Base-by-base conservation (phyloP, 2,888 invertebrate genomes). In the Conistra vaccinii region DNA sequence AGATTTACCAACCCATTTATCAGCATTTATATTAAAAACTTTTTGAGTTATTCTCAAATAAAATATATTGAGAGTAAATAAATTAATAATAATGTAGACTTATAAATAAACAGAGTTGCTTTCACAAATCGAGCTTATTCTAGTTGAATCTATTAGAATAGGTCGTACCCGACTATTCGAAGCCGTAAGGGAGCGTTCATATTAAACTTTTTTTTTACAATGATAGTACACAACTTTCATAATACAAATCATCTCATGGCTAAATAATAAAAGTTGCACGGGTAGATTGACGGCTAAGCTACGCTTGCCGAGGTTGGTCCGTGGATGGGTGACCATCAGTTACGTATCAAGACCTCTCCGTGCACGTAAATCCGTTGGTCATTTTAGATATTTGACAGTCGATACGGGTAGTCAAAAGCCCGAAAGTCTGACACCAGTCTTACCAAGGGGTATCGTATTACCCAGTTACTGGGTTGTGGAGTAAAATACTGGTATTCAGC, bases 81-180 rank as follows among this genome's bases (percentile, higher is more conserved):
- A 83, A 84, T 80, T 77, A 83, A 85, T 80, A 78, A 72, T 73
- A 76, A 32, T 51, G 17, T 29, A 45, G 26, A 73, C 78, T 85
- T 80, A 81, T 81, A 90, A 86, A 90, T 90, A 91, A 91, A 91
- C 91, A 91, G 87, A 91, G 89, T 87, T 85, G 81, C 85, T 79
- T 89, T 85, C 81, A 84, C 80, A 89, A 88, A 84, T 88, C 74
- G 77, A 58, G 85, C 85, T 87, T 89, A 89, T 89, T 89, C 83
- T 88, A 86, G 85, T 84, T 67, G 51, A 76, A 78, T 88, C 86
- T 91, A 90, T 92, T 93, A 92, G 91, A 90, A 91, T 90, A 91
- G 90, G 89, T 65, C 75, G 66, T 77, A 70, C 81, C 66, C 78
- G 53, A 65, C 69, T 70, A 70, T 68, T 35, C 69, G 66, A 76